Evolutionary conservation across 2,113 vertebrate genomes (phyloP).

Genomic region (Callipepla californica): DNA sequence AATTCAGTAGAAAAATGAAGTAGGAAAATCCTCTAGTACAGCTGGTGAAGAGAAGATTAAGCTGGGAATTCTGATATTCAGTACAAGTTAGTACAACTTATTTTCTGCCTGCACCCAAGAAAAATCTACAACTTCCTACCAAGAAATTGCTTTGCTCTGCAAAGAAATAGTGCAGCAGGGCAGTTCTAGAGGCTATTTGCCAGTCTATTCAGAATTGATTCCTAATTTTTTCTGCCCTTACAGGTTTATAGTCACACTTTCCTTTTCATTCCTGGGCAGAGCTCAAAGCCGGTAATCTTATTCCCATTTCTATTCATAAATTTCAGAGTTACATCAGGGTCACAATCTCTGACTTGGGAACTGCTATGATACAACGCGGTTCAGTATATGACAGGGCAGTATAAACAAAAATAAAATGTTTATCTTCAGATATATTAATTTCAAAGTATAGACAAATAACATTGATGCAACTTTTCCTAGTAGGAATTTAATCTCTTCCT

Average conservation of each 20-base stretch:
- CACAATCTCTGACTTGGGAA: background rate
- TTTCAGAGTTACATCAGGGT: background rate
- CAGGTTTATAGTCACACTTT: background rate
- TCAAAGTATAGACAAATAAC: background rate
- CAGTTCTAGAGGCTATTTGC: background rate
- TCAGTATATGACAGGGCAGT: background rate
- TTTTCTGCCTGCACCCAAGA: background rate
- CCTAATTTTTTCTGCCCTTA: background rate
- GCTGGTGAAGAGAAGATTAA: background rate
- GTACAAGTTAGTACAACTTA: background rate
- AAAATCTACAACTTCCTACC: background rate
- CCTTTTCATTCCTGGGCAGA: background rate
- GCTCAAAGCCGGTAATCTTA: background rate
- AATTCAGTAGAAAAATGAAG: background rate
- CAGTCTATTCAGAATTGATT: background rate
- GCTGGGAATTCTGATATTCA: background rate
- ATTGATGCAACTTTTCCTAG: background rate
- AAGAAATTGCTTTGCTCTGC: background rate
- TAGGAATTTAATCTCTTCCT: background rate
- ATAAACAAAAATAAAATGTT: background rate
- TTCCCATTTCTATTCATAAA: background rate
- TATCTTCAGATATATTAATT: background rate
- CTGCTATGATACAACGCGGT: rapidly evolving
- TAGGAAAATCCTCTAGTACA: background rate
- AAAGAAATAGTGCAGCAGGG: background rate